phyloP scores from a whole-genome alignment of 2,113 vertebrate species.

The Thalassarche chlororhynchos region DNA sequence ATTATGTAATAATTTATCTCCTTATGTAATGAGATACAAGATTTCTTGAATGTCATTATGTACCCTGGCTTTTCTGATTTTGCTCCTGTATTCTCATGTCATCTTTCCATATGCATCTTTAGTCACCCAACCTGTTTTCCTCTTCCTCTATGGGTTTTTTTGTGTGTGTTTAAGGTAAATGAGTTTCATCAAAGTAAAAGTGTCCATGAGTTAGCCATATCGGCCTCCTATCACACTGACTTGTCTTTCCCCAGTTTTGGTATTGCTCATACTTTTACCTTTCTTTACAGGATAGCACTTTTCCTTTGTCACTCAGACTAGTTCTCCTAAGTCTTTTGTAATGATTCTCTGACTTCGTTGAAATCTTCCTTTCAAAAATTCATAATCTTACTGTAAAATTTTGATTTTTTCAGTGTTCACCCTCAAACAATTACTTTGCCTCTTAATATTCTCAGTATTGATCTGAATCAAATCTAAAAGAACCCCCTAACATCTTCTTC shows the following conservation, averaged over 20 bases:
- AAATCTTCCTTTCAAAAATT: not conserved
- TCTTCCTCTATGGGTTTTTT: not conserved
- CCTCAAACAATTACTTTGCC: not conserved
- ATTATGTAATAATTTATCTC: not conserved
- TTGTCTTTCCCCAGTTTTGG: not conserved
- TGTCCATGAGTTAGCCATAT: not conserved
- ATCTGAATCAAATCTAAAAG: not conserved
- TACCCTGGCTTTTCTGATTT: not conserved
- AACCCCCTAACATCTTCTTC: not conserved
- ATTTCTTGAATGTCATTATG: not conserved
- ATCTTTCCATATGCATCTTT: not conserved
- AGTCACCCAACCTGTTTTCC: not conserved
- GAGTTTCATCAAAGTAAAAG: not conserved
- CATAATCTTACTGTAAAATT: not conserved
- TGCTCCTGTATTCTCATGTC: not conserved
- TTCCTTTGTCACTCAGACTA: not conserved
- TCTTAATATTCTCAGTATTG: not conserved
- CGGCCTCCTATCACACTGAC: not conserved
- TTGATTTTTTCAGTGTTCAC: not conserved
- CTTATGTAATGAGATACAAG: not conserved
- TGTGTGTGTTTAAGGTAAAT: not conserved
- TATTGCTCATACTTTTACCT: not conserved
- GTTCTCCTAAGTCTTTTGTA: not conserved
- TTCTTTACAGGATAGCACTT: not conserved
- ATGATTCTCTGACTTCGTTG: not conserved